Evolutionary conservation across 2,113 vertebrate genomes (phyloP).

Genomic region (Castor canadensis): DNA sequence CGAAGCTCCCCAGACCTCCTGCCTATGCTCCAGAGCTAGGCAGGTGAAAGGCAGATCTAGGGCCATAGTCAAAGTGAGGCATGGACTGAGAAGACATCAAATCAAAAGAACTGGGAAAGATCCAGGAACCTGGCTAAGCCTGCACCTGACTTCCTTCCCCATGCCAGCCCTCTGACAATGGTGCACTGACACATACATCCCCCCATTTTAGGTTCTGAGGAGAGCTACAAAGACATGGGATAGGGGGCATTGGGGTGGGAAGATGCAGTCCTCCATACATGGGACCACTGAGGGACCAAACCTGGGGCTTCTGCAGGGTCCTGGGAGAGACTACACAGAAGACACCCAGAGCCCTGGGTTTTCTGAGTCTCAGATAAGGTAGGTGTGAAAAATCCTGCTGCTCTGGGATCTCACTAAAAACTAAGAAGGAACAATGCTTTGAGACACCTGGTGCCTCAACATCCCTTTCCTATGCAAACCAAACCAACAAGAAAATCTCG

Average conservation of each 20-base stretch:
- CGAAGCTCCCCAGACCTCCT: background rate
- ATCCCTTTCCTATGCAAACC: background rate
- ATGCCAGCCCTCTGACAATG: background rate
- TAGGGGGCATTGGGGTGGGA: too few relatives aligned
- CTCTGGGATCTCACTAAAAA: background rate
- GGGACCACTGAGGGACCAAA: background rate
- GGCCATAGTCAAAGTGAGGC: background rate
- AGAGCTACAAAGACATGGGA: accelerated
- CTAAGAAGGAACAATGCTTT: background rate
- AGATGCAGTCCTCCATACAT: background rate
- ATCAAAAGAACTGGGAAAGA: background rate
- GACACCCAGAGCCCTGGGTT: background rate
- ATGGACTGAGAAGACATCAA: accelerated
- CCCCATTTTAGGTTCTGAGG: background rate
- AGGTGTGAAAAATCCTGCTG: background rate
- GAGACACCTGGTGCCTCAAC: background rate
- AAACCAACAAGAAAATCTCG: background rate
- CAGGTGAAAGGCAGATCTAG: background rate
- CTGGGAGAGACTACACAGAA: accelerated
- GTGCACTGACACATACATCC: background rate
- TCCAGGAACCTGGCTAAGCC: background rate
- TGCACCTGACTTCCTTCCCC: background rate
- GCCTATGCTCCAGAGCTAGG: background rate
- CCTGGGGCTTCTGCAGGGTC: background rate
- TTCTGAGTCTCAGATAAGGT: background rate